Percentiles rank a stretch among this genome's conserved stretches.
phyloP scores from a whole-genome alignment of 2,888 invertebrate species.

The Scelioninae gen. 2 region DNA sequence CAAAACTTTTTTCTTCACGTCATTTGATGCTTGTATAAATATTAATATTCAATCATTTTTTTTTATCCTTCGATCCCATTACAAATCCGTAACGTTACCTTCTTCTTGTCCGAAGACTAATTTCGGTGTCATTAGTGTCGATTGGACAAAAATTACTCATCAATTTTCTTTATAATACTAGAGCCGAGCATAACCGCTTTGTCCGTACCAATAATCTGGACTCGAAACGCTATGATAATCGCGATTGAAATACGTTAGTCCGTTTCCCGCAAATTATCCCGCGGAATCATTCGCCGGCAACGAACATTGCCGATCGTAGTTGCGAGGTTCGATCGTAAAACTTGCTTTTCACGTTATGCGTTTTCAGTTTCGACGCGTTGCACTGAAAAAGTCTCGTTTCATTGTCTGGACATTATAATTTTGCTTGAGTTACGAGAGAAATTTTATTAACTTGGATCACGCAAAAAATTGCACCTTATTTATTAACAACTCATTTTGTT shows the following conservation, averaged over 20 bases:
- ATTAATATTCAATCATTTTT: no score
- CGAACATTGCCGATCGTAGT: constrained; percentile 18
- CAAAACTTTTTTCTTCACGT: no score
- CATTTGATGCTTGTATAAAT: no score
- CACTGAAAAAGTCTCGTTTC: constrained; percentile 20
- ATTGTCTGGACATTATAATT: constrained; percentile 37
- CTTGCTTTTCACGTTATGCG: constrained; percentile 19
- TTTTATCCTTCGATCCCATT: no score
- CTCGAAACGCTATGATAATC: constrained; percentile 41
- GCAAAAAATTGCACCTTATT: constrained; percentile 24
- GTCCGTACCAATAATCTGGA: constrained; percentile 23
- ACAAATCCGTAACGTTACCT: neutral
- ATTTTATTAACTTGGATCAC: constrained; percentile 33
- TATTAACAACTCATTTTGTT: constrained; percentile 30
- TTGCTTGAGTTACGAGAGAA: constrained; percentile 19
- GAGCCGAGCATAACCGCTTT: constrained; percentile 25
- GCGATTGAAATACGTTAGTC: constrained; percentile 42
- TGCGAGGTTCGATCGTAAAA: constrained; percentile 25
- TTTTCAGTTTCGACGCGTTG: constrained; percentile 41
- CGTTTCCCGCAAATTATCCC: constrained; percentile 48
- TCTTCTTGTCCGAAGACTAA: constrained; percentile 24
- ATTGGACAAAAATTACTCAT: constrained; percentile 33
- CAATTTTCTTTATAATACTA: constrained; percentile 46
- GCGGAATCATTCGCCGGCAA: constrained; percentile 38
- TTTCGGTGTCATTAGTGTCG: constrained; percentile 31